Conservation (phyloP, 1,140 invertebrate genomes). For the Zaprionus taronus region DNA sequence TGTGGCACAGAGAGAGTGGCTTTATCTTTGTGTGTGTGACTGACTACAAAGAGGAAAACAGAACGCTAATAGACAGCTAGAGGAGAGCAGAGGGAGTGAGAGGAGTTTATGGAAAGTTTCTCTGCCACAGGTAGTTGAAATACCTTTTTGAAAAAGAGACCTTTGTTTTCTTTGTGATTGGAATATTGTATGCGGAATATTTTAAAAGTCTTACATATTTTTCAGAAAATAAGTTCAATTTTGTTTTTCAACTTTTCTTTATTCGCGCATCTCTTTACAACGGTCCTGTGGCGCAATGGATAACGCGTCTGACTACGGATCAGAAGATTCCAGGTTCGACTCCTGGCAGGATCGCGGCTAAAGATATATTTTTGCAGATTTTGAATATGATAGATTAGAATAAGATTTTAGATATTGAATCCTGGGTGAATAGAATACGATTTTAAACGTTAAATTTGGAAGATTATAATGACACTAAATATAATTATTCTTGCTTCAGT, state of each 20-base stretch:
- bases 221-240: background rate
- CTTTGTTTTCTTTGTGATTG: background rate
- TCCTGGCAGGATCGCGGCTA: slow-evolving; percentile 87
- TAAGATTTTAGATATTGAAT: no score
- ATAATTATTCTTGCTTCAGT: background rate
- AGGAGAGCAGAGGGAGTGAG: background rate
- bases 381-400: no score
- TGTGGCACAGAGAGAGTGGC: slow-evolving; percentile 13
- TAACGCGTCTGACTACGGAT: slow-evolving; percentile 90
- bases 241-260: background rate
- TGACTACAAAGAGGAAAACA: slow-evolving; percentile 22
- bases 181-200: background rate
- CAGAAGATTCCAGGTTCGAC: slow-evolving; percentile 90
- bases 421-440: no score
- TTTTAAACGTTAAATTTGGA: no score
- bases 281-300: slow-evolving; percentile 89
- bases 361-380: background rate
- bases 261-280: no score
- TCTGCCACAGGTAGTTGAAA: slow-evolving; percentile 34
- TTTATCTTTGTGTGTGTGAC: slow-evolving; percentile 16
- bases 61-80: background rate
- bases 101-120: background rate
- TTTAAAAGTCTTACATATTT: background rate
- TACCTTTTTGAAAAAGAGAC: background rate
- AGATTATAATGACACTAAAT: no score